phyloP scores from a whole-genome alignment of 1,140 invertebrate species.

The Holotrichia oblita region DNA sequence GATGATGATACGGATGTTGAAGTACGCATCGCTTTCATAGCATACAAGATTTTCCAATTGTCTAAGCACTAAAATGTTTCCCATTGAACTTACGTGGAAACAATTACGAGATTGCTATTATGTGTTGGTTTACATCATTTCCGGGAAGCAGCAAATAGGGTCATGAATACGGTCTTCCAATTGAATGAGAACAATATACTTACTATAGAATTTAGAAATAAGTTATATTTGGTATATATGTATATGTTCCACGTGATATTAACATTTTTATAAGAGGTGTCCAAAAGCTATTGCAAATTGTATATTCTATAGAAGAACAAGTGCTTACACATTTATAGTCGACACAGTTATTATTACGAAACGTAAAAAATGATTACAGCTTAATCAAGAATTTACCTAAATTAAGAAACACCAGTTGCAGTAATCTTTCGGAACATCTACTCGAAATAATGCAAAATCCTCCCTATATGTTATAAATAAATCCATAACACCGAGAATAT shows the following conservation, averaged over 20 bases:
- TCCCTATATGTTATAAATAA: background rate
- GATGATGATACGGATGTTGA: background rate
- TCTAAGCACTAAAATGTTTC: background rate
- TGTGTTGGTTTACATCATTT: background rate
- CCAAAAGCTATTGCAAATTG: no score
- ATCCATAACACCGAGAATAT: background rate
- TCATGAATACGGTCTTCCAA: no score
- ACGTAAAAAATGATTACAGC: no score
- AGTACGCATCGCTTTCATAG: background rate
- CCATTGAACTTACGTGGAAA: background rate
- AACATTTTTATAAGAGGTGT: no score
- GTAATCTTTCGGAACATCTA: background rate
- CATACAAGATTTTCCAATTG: constrained; percentile 12
- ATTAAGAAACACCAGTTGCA: background rate
- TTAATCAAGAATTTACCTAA: background rate
- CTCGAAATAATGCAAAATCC: background rate
- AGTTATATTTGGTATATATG: no score
- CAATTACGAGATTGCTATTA: background rate
- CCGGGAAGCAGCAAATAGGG: no score
- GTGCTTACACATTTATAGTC: no score
- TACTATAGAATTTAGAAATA: no score
- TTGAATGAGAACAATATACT: no score
- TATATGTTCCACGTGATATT: no score
- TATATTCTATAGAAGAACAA: no score
- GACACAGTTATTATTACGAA: no score